A percentile compares a stretch with the other conserved stretches of the same genome.
Evolutionary conservation across 2,888 invertebrate genomes (phyloP).

Genomic region (Trachelus tabidus): DNA sequence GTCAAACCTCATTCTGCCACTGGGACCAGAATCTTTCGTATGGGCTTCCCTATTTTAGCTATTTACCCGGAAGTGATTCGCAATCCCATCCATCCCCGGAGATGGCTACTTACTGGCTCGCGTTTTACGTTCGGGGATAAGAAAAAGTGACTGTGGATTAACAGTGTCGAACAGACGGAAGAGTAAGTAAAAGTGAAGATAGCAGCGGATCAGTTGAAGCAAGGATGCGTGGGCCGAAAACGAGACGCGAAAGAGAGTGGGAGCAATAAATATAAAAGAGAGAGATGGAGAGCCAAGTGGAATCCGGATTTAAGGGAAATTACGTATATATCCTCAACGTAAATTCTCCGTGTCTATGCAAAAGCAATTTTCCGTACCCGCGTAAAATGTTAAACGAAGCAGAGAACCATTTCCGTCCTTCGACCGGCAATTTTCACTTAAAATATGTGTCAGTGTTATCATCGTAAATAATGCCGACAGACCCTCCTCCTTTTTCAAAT

Average conservation of each 20-base stretch:
- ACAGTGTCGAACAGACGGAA: background rate
- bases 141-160: background rate
- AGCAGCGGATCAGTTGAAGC: background rate
- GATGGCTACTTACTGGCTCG: background rate
- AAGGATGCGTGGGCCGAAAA: background rate
- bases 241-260: background rate
- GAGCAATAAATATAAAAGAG: conserved; percentile 13
- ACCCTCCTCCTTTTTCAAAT: background rate
- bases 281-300: conserved; percentile 5
- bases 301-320: conserved; percentile 30
- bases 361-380: conserved; percentile 37
- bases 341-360: conserved; percentile 32
- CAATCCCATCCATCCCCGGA: background rate
- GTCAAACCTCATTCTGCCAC: background rate
- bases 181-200: background rate
- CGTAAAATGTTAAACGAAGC: conserved; percentile 27
- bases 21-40: background rate
- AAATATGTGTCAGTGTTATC: conserved; percentile 23
- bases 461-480: conserved; percentile 19
- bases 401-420: background rate
- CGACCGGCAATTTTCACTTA: conserved; percentile 7
- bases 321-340: conserved; percentile 34
- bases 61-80: conserved; percentile 14
- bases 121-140: conserved; percentile 12
- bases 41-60: background rate